Conservation (phyloP, 2,888 invertebrate species). For the Agrilus cyanescens region DNA sequence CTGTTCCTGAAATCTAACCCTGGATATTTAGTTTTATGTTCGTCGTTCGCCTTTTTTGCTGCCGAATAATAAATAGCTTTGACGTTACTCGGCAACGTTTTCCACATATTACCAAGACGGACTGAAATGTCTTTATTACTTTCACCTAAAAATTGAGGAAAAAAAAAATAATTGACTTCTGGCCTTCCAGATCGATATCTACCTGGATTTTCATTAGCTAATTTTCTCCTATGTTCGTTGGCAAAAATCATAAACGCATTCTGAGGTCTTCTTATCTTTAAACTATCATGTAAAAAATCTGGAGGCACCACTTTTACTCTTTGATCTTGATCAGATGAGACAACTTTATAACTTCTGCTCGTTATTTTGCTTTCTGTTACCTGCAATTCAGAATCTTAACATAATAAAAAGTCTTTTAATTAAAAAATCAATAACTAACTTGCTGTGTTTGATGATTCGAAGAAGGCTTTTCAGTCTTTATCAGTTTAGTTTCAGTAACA, state of each 20-base stretch:
- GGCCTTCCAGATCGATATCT: constrained; percentile 8
- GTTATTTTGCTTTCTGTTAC: no score
- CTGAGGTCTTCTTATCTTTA: constrained; percentile 35
- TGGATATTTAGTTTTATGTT: constrained; percentile 36
- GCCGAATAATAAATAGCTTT: constrained; percentile 35
- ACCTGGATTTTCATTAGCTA: constrained; percentile 35
- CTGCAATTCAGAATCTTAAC: no score
- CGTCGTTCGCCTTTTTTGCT: constrained; percentile 33
- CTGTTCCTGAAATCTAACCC: constrained; percentile 16
- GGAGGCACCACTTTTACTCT: no score
- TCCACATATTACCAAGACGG: constrained; percentile 39
- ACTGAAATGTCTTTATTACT: constrained; percentile 40
- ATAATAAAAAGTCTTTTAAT: no score
- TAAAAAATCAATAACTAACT: no score
- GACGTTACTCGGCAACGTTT: constrained; percentile 30
- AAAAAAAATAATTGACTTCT: constrained; percentile 1
- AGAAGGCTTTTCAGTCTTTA: no score
- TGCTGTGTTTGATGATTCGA: no score
- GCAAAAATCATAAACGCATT: constrained; percentile 44
- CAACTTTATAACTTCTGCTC: no score
- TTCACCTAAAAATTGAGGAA: constrained; percentile 25
- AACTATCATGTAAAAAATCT: constrained; percentile 6
- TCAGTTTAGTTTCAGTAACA: no score
- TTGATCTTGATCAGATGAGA: no score
- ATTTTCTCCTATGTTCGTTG: constrained; percentile 37